Base-by-base conservation (phyloP, 2,888 invertebrate species). In the Hermaeophaga mercurialis region DNA sequence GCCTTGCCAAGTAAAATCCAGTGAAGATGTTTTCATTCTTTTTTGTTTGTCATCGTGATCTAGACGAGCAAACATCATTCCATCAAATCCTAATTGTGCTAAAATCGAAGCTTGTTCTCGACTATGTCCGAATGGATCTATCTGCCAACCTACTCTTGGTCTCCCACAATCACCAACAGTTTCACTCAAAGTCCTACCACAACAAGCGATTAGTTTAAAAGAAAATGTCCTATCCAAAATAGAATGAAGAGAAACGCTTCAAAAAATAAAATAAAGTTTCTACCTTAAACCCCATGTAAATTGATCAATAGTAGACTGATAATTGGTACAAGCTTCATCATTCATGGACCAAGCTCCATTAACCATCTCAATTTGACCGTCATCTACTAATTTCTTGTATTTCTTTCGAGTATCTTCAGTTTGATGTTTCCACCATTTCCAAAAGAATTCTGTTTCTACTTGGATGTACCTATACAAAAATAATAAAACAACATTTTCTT, bases 81-180 rank as follows among this genome's bases (percentile, higher is more conserved):
- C 89, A 69, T 91, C 89, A 69, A 84, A 88, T 0, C 88, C 88
- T 81, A 88, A 82, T 69, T 85, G 82, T 0, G 84, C 82, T 5
- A 84, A 81, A 18, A 81, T 69, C n/a, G 87, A 86, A 0, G 88
- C 86, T 66, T 86, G 85, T 71, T 90, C 89, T 58, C 81, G 75
- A 14, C 85, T 84, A 71, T 94, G 93, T 0, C 93, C 93, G 70
- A 93, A 93, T 0, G 91, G 88, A 78, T 94, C 93, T 11, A 93
- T 91, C 77, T 93, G 91, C 92, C 92, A 92, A 0, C 87, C 91
- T 0, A 90, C 82, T 48, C 82, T 83, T 0, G 93, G 91, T 19
- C 86, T 81, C 0, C 84, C 91, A 66, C 91, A 92, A 1, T 84
- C 81, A 0, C 89, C 89, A 41, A 91, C 81, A 0, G 85, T 86